Conservation (phyloP, 2,888 invertebrate genomes). For the Tyria jacobaeae region DNA sequence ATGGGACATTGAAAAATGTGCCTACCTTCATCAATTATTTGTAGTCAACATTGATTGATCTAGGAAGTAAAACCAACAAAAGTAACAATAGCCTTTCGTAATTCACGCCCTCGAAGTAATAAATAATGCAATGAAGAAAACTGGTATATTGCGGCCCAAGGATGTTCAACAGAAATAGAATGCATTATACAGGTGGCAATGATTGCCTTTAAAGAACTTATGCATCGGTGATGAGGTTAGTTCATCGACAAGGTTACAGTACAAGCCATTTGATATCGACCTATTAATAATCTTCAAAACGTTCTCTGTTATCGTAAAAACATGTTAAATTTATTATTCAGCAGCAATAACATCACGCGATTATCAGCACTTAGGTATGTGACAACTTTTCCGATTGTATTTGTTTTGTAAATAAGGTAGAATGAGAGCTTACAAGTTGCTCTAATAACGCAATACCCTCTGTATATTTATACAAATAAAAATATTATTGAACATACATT, state of each 20-base stretch:
- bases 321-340: slow-evolving; percentile 38
- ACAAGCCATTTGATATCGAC: slow-evolving; percentile 17
- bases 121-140: slow-evolving; percentile 46
- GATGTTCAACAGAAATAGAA: slow-evolving; percentile 56
- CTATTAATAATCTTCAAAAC: slow-evolving; percentile 8
- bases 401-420: slow-evolving; percentile 18
- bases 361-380: slow-evolving; percentile 16
- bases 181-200: slow-evolving; percentile 57
- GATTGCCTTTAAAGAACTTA: slow-evolving; percentile 65
- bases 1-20: slow-evolving; percentile 35
- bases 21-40: slow-evolving; percentile 37
- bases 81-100: slow-evolving; percentile 32
- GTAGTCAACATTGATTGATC: slow-evolving; percentile 34
- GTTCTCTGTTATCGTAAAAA: slow-evolving; percentile 28
- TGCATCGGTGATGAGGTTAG: slow-evolving; percentile 61
- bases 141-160: slow-evolving; percentile 43
- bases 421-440: not conserved
- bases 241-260: slow-evolving; percentile 29
- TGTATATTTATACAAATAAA: no score
- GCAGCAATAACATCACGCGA: slow-evolving; percentile 28
- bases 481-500: no score
- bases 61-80: slow-evolving; percentile 28
- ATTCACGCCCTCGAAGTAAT: slow-evolving; percentile 27
- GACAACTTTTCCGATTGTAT: slow-evolving; percentile 17
- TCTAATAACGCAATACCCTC: not conserved